phyloP scores from a whole-genome alignment of 2,888 invertebrate species.

The Diaphora mendica region DNA sequence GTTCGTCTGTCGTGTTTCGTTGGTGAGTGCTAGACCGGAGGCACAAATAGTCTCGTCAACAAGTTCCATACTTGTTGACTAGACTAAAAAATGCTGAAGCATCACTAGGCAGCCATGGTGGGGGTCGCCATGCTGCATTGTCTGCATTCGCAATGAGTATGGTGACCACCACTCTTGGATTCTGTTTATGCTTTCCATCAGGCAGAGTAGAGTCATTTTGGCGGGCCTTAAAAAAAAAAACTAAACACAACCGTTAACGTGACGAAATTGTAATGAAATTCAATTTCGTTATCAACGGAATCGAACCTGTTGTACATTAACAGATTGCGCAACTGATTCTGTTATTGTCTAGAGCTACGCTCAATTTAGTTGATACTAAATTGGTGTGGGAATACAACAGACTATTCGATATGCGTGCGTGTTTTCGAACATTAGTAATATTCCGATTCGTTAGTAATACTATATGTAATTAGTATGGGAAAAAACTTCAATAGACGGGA shows the following conservation, averaged over 20 bases:
- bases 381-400: conserved; percentile 15
- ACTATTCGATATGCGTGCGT: conserved; percentile 6
- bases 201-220: no score
- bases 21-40: no score
- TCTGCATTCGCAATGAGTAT: no score
- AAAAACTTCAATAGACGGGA: conserved; percentile 5
- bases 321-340: conserved; percentile 16
- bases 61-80: no score
- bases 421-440: conserved; percentile 11
- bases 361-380: conserved; percentile 14
- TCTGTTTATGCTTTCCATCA: no score
- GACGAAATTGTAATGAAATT: conserved; percentile 20
- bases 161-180: no score
- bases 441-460: conserved; percentile 1
- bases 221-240: no score
- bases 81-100: no score
- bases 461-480: conserved; percentile 3
- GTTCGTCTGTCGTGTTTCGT: no score
- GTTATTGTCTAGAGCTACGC: conserved; percentile 11
- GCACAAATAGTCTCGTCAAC: no score
- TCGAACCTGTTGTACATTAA: conserved; percentile 5
- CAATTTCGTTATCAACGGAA: conserved; percentile 12
- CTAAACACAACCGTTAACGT: conserved; percentile 16
- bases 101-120: no score
- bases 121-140: no score